phyloP scores from a whole-genome alignment of 2,888 invertebrate genomes.

The Pseudanteris insignis region DNA sequence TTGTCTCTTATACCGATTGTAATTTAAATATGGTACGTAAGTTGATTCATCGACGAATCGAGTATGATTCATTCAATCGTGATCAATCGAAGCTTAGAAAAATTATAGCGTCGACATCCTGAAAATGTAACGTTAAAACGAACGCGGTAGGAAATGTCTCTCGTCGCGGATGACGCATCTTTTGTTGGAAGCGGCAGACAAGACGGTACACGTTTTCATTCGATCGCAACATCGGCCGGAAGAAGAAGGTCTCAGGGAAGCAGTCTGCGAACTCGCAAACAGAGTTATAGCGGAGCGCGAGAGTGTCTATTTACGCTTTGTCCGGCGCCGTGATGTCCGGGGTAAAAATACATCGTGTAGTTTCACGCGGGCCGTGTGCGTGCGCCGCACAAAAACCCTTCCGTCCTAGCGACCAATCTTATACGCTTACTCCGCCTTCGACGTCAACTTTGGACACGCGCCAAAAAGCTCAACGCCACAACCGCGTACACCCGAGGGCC shows the following conservation, averaged over 20 bases:
- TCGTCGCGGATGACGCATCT: slow-evolving; percentile 26
- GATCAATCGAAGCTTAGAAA: no score
- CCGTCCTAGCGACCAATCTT: slow-evolving; percentile 48
- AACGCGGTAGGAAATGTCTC: slow-evolving; percentile 12
- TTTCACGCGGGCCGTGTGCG: slow-evolving; percentile 51
- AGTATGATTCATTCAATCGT: no score
- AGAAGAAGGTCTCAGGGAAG: slow-evolving; percentile 39
- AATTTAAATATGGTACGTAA: no score
- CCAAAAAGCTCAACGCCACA: slow-evolving; percentile 20
- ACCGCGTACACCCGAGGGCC: slow-evolving; percentile 16
- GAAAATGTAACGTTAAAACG: background rate
- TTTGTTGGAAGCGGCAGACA: slow-evolving; percentile 29
- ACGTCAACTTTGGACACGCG: slow-evolving; percentile 32
- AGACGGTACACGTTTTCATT: slow-evolving; percentile 30
- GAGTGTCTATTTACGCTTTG: slow-evolving; percentile 66
- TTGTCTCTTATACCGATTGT: no score
- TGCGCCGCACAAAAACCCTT: slow-evolving; percentile 53
- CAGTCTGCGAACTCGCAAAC: slow-evolving; percentile 37
- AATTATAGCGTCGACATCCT: no score
- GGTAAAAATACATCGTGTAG: slow-evolving; percentile 64
- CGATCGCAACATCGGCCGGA: slow-evolving; percentile 33
- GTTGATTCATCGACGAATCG: no score
- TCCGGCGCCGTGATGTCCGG: slow-evolving; percentile 67
- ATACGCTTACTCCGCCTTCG: slow-evolving; percentile 19
- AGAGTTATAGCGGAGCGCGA: slow-evolving; percentile 46